Percentiles rank a stretch among this genome's conserved stretches.
phyloP scores from a whole-genome alignment of 2,888 invertebrate genomes.

The Latheticus oryzae region DNA sequence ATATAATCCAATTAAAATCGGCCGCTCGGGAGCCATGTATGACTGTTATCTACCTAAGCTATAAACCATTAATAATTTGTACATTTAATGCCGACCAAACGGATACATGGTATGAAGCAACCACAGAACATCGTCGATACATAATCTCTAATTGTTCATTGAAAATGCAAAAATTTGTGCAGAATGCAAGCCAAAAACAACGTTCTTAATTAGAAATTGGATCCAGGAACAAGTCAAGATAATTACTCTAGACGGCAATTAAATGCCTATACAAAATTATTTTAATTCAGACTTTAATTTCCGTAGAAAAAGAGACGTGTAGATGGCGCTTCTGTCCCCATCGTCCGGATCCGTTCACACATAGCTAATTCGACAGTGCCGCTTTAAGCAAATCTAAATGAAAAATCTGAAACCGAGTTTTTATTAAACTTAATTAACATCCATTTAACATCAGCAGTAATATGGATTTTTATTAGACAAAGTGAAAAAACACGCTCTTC shows the following conservation, averaged over 20 bases:
- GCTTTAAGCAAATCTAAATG: conserved; percentile 53
- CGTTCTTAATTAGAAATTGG: conserved; percentile 55
- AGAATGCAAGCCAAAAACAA: conserved; percentile 49
- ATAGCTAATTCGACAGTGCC: conserved; percentile 51
- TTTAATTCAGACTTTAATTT: conserved; percentile 60
- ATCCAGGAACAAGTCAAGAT: conserved; percentile 47
- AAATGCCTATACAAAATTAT: conserved; percentile 63
- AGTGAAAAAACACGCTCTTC: conserved; percentile 34
- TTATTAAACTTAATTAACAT: conserved; percentile 55
- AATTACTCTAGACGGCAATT: conserved; percentile 60
- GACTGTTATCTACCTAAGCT: conserved; percentile 63
- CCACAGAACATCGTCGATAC: conserved; percentile 10
- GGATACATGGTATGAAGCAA: conserved; percentile 20
- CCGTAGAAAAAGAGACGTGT: conserved; percentile 46
- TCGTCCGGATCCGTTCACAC: conserved; percentile 49
- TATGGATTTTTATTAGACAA: conserved; percentile 50
- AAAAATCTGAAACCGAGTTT: conserved; percentile 55
- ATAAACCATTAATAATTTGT: conserved; percentile 62
- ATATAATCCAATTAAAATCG: conserved; percentile 64
- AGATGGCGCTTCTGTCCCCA: conserved; percentile 36
- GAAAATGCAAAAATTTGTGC: conserved; percentile 36
- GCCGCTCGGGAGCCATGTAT: conserved; percentile 60
- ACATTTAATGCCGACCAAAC: conserved; percentile 57
- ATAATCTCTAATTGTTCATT: conserved; percentile 29
- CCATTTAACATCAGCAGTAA: conserved; percentile 50